Base-by-base conservation (phyloP, 2,888 invertebrate species). In the Ochlodes sylvanus region DNA sequence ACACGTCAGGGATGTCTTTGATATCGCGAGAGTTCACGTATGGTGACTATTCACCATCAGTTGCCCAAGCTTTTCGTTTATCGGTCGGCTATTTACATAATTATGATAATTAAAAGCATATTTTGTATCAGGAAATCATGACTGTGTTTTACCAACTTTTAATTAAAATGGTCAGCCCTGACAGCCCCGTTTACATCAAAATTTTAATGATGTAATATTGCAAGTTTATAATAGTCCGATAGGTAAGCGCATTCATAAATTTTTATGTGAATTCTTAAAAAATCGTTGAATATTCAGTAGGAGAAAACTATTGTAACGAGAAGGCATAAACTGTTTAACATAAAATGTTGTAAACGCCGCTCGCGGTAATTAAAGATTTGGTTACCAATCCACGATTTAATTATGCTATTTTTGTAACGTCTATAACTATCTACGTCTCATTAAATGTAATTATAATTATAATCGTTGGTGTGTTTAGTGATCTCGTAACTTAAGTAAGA, bases 241-340 rank as follows among this genome's bases (percentile, higher is more conserved):
- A n/a, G n/a, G n/a, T n/a, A 52, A 52, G 52, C 27, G 21, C 52
- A 52, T 52, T 27, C 52, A 52, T 55, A 21, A 58, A 55, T 55
- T 63, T 63, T 55, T 32, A 63, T 63, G 42, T 42, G 42, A 42
- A 55, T 63, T 54, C 52, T 63, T 55, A 42, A 27, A 42, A 42
- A 32, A 63, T 10, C 14, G 27, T 55, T 63, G 42, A 63, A 63
- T 63, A 63, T 63, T 63, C 55, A 63, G 27, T 42, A 63, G 42
- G 63, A 55, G 63, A 63, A 55, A 63, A 63, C 32, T 55, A 63
- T 63, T 63, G 54, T 41, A 63, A 21, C 10, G 7, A 47, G 44
- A 9, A 14, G 21, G 52, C 52, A 21, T 21, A 12, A 52, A 21
- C 21, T 19, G 21, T 52, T 52, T 52, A 14, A 21, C 52, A 52